phyloP scores from a whole-genome alignment of 2,888 invertebrate species.

The Leptarthrus brevirostris region DNA sequence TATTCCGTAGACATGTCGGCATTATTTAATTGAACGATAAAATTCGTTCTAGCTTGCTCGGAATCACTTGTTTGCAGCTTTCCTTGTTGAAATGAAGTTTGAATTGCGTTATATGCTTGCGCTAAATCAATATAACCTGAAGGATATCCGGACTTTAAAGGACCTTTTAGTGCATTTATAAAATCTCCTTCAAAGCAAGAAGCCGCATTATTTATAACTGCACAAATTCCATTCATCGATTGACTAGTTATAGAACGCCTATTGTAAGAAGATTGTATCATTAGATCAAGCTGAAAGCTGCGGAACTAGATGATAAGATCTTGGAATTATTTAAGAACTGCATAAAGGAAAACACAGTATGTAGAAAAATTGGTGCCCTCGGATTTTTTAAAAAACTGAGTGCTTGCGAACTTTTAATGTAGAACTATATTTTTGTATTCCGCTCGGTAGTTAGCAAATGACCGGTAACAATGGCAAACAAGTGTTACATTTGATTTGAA shows the following conservation, averaged over 20 bases:
- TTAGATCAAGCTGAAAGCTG: conserved; percentile 52
- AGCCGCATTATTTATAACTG: conserved; percentile 93
- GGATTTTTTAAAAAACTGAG: no score
- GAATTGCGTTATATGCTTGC: conserved; percentile 86
- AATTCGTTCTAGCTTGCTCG: conserved; percentile 81
- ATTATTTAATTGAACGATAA: conserved; percentile 86
- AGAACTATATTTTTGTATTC: no score
- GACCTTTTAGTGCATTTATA: conserved; percentile 77
- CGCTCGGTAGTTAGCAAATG: no score
- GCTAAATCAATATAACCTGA: conserved; percentile 81
- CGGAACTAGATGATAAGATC: background rate
- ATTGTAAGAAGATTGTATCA: conserved; percentile 48
- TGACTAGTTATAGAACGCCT: conserved; percentile 91
- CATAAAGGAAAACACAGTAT: no score
- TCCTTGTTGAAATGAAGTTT: conserved; percentile 82
- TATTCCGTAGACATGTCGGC: conserved; percentile 92
- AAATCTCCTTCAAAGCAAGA: conserved; percentile 88
- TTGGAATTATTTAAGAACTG: no score
- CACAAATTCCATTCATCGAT: conserved; percentile 95
- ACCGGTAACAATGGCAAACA: no score
- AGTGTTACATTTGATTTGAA: no score
- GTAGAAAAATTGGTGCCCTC: no score
- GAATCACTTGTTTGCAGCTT: conserved; percentile 81
- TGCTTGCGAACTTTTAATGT: no score
- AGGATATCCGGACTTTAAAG: conserved; percentile 81